Evolutionary conservation across 2,797 vertebrate species (phyloP), one percentile per base, ranked within the genome.

Genomic region (Hafferia zeledoni): DNA sequence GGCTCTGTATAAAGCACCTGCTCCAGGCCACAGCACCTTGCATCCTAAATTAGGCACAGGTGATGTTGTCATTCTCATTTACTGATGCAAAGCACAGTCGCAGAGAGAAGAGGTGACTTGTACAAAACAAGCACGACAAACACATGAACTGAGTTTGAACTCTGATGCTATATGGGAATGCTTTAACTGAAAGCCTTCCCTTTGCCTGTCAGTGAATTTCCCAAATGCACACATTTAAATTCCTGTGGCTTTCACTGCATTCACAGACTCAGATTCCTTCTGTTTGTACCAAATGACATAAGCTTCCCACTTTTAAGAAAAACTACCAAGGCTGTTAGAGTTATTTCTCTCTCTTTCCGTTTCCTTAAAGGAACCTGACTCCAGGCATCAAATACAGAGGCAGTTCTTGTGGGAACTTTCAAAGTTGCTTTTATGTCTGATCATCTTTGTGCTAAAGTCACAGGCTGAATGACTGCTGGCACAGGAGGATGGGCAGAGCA

Each of bases 341-440:
- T 76, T 67, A 49, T 46, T 92, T 56, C 84, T 85, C 39, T 60
- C 50, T 69, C 46, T 63, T 90, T 82, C 67, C 10, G 18, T 68
- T 86, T 90, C 71, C 94, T 88, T 95, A 52, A 92, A 87, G 80
- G 50, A 89, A 89, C 41, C 50, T 39, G 43, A 78, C 90, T 96
- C 35, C 53, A 65, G 70, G 77, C 89, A 93, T 65, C 80, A 96
- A 68, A 94, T 12, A 76, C 31, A 92, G 92, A 89, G 84, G 71
- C 84, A 83, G 72, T 18, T 87, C 91, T 93, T 76, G 46, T 15
- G 43, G 33, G 55, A 80, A 87, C 64, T 70, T 93, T 92, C 82
- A 83, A 87, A 91, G 68, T 39, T 64, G 67, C 92, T 96, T 95
- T 94, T 44, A 78, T 65, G 67, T 37, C 27, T 4, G 13, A 67